Evolutionary conservation across 2,113 vertebrate species (phyloP).

Genomic region (Trachemys scripta): DNA sequence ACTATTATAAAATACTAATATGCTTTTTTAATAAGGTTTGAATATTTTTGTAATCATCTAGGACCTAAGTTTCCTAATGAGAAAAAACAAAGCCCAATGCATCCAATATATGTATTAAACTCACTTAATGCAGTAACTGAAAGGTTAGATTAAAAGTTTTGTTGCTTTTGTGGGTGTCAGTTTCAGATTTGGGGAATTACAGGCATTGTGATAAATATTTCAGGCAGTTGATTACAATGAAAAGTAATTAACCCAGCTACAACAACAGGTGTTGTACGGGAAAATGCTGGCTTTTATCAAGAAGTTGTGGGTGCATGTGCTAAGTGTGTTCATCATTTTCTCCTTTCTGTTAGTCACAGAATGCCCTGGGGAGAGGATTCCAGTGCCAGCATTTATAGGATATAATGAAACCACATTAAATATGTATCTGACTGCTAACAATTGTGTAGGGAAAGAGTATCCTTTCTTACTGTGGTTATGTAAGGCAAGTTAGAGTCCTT

Average conservation of each 20-base stretch:
- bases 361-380: constrained; percentile 79
- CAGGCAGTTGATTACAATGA: constrained; percentile 84
- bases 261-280: constrained; percentile 86
- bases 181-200: constrained; percentile 84
- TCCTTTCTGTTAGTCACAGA: constrained; percentile 78
- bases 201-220: constrained; percentile 87
- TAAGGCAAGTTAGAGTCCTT: not conserved
- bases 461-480: constrained; percentile 56
- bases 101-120: not conserved
- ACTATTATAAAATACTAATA: not conserved
- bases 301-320: constrained; percentile 80
- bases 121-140: not conserved
- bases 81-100: not conserved
- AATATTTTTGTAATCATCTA: not conserved
- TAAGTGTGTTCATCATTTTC: constrained; percentile 81
- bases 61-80: not conserved
- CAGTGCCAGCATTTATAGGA: constrained; percentile 82
- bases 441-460: constrained; percentile 61
- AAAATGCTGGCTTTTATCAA: constrained; percentile 83
- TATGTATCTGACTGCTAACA: constrained; percentile 82
- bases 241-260: constrained; percentile 85
- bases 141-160: constrained; percentile 21
- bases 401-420: constrained; percentile 86
- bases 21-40: not conserved
- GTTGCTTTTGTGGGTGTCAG: constrained; percentile 67